Evolutionary conservation across 2,888 invertebrate species (phyloP).

Genomic region (Xestia sexstrigata): DNA sequence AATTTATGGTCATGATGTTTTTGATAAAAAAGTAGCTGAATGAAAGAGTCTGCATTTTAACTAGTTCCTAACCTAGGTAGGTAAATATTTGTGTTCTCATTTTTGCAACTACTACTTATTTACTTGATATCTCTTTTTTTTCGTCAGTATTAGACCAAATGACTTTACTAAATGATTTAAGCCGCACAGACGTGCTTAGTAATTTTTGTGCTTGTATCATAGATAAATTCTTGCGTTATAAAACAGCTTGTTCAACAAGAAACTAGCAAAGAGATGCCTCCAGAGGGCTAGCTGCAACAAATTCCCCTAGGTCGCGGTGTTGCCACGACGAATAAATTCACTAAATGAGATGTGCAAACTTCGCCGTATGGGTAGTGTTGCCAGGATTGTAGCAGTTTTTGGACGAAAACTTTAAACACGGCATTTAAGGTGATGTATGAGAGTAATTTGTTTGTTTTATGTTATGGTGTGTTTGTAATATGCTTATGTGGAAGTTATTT

Average conservation of each 20-base stretch:
- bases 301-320: slow-evolving; percentile 49
- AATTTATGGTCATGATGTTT: slow-evolving; percentile 25
- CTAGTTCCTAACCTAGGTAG: not conserved
- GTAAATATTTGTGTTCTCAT: not conserved
- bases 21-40: not conserved
- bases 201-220: not conserved
- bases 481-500: not conserved
- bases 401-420: slow-evolving; percentile 55
- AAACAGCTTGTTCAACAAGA: slow-evolving; percentile 43
- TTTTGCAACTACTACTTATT: not conserved
- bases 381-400: slow-evolving; percentile 59
- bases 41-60: not conserved
- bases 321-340: slow-evolving; percentile 63
- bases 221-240: not conserved
- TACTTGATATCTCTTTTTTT: not conserved
- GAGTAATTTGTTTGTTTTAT: slow-evolving; percentile 54
- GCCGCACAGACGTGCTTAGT: not conserved
- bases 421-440: slow-evolving; percentile 56
- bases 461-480: slow-evolving; percentile 21
- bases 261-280: slow-evolving; percentile 43
- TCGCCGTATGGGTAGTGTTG: slow-evolving; percentile 55
- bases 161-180: not conserved
- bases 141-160: not conserved
- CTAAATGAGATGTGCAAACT: slow-evolving; percentile 65
- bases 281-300: slow-evolving; percentile 40